These are phyloP conservation scores for Arnoldichthys spilopterus DNA, from an alignment of 2,797 vertebrate species.

Conservation along the genomic window DNA sequence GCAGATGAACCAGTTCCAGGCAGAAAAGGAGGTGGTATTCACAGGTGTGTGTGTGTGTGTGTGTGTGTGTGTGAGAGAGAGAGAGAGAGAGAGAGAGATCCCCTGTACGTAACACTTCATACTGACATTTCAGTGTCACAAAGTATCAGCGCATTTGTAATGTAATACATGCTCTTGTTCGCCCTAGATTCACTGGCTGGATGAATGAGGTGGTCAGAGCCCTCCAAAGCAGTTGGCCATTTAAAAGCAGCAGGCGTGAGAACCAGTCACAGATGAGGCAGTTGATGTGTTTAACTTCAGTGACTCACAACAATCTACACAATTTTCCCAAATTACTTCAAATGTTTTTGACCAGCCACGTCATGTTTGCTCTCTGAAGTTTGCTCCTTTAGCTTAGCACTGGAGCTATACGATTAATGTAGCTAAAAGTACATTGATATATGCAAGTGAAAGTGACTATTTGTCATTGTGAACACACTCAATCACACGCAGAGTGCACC, in stretches of 20 bases:
- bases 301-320: neutral
- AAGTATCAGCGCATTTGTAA: neutral
- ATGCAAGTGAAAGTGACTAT: too few relatives aligned
- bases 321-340: too few relatives aligned
- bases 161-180: neutral
- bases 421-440: too few relatives aligned
- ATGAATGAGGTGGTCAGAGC: neutral
- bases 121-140: neutral
- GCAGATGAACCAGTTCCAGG: neutral
- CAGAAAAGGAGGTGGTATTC: neutral
- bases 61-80: too few relatives aligned
- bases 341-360: too few relatives aligned
- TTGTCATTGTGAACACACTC: too few relatives aligned
- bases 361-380: too few relatives aligned
- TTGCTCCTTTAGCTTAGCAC: too few relatives aligned
- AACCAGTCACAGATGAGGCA: neutral
- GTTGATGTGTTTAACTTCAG: neutral
- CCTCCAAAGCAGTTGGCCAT: neutral
- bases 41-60: neutral
- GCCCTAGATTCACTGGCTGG: neutral
- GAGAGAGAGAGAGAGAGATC: too few relatives aligned
- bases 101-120: neutral
- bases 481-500: too few relatives aligned
- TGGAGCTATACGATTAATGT: too few relatives aligned
- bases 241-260: neutral